Evolutionary conservation across 2,797 vertebrate genomes (phyloP).

Genomic region (Pipistrellus pygmaeus): DNA sequence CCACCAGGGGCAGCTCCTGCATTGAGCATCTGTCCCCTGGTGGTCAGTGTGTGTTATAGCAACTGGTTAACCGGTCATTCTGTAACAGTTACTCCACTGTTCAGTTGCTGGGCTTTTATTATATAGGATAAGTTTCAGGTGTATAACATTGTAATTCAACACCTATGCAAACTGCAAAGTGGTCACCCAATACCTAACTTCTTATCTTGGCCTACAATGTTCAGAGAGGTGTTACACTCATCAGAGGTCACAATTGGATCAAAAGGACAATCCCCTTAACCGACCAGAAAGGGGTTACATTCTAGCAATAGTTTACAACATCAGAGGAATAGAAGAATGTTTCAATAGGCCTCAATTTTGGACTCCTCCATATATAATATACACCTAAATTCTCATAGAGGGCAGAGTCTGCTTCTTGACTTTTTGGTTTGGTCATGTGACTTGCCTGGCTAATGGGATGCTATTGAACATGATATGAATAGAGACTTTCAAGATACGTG

Average conservation of each 20-base stretch:
- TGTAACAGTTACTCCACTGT: no score
- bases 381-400: neutral
- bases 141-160: neutral
- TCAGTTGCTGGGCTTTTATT: no score
- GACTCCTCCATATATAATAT: neutral
- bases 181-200: neutral
- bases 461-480: neutral
- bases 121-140: neutral
- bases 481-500: neutral
- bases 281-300: neutral
- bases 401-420: neutral
- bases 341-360: neutral
- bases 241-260: neutral
- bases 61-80: no score
- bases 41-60: no score
- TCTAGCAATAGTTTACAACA: neutral
- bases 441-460: neutral
- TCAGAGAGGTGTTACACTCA: neutral
- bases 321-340: neutral
- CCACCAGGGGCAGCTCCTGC: no score
- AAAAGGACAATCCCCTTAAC: neutral
- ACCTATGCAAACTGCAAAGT: neutral
- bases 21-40: no score
- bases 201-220: neutral
- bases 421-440: neutral